Evolutionary conservation across 2,113 vertebrate species (phyloP).

Genomic region (Leptocoma aspasia): DNA sequence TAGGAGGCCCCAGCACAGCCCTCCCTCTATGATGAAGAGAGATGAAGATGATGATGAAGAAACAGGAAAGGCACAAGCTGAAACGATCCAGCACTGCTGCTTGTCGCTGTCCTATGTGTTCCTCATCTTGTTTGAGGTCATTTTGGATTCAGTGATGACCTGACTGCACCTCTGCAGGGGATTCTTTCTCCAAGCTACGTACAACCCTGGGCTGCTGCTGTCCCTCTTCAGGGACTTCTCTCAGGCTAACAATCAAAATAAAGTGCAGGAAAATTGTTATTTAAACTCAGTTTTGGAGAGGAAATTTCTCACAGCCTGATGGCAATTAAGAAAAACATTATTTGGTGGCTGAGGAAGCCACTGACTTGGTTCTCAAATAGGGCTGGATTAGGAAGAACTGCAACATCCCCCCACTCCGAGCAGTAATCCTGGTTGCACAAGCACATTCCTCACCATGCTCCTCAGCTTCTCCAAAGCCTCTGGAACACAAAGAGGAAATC

Average conservation of each 20-base stretch:
- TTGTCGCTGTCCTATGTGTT: rapidly evolving
- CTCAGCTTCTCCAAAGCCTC: neutral
- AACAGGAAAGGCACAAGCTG: neutral
- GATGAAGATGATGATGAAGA: neutral
- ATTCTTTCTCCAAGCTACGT: neutral
- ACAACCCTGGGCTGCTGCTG: neutral
- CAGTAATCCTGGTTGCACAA: neutral
- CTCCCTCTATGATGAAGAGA: neutral
- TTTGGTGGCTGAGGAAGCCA: neutral
- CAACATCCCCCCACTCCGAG: rapidly evolving
- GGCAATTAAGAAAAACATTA: neutral
- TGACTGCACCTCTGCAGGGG: rapidly evolving
- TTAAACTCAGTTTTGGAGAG: neutral
- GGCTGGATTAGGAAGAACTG: neutral
- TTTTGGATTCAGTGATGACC: neutral
- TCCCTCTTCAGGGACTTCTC: neutral
- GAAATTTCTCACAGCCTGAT: neutral
- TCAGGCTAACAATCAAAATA: neutral
- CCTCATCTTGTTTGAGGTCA: neutral
- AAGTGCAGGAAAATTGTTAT: neutral
- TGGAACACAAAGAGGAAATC: neutral
- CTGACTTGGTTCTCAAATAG: neutral
- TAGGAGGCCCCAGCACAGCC: neutral
- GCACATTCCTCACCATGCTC: neutral
- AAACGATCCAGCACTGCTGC: neutral